Base-by-base conservation (phyloP, 2,113 vertebrate genomes). In the Malurus cyaneus region DNA sequence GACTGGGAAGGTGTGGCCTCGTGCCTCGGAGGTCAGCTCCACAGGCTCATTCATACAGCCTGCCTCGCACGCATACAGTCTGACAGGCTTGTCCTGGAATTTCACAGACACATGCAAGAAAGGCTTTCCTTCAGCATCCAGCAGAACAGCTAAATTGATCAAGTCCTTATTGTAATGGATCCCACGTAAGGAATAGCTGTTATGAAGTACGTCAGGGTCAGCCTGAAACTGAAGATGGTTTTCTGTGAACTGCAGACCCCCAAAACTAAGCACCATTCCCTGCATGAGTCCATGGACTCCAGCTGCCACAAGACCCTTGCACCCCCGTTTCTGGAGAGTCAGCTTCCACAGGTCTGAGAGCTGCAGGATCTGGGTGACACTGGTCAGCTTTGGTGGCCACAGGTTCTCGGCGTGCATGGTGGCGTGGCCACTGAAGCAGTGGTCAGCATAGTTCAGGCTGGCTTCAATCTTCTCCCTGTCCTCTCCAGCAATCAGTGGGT, bases 221-320 rank as follows among this genome's bases (percentile, higher is more conserved):
- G 99, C 99, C 97, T 99, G 99, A 94, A 99, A 99, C 98, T 99
- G 99, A 5, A 99, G 98, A 91, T 99, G 99, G 97, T 99, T 99
- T 94, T 99, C 99, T 0, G 99, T 99, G 98, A 99, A 99, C 98
- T 99, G 99, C 29, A 99, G 98, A 25, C 99, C 99, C 0, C 99
- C 99, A 2, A 99, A 99, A 96, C 99, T 99, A 12, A 99, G 99
- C 96, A 99, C 98, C 98, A 99, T 98, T 34, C 98, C 99, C 96
- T 99, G 99, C 98, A 99, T 98, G 88, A 99, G 97, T 4, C 99
- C 99, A 0, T 99, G 99, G 10, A 98, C 98, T 2, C 99, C 99
- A 0, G 98, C 98, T 11, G 97, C 96, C 93, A 99, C 98, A 26
- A 99, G 98, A 34, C 97, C 99, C 87, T 98, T 99, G 96, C 99